Percentiles rank a stretch among this genome's conserved stretches.
Evolutionary conservation across 2,113 vertebrate species (phyloP).

Genomic region (Microtus montanus): DNA sequence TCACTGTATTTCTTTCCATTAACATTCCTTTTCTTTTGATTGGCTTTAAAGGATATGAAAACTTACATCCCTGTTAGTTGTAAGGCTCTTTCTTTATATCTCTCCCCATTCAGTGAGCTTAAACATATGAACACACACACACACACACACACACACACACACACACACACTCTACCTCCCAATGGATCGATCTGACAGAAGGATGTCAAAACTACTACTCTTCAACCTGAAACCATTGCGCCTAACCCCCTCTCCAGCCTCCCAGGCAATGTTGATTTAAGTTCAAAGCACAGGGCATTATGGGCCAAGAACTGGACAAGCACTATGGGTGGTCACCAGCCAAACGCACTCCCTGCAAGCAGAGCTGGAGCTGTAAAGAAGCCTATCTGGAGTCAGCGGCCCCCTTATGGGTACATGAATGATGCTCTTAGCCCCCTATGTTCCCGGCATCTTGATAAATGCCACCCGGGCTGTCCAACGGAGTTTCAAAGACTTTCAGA

Average conservation of each 20-base stretch:
- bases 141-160: not conserved
- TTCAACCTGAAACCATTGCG: not conserved
- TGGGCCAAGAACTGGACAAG: not conserved
- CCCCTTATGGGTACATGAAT: not conserved
- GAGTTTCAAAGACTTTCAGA: not conserved
- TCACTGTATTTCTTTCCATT: not conserved
- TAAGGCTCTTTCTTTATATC: not conserved
- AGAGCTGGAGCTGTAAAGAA: not conserved
- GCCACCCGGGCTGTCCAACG: not conserved
- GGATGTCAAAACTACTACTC: not conserved
- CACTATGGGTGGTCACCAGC: not conserved
- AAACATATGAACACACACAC: not conserved
- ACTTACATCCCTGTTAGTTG: not conserved
- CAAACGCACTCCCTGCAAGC: not conserved
- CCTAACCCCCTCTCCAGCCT: accelerated
- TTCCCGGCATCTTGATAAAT: too few species aligned
- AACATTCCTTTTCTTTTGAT: not conserved
- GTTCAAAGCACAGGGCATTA: not conserved
- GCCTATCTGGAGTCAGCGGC: not conserved
- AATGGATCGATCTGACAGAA: not conserved
- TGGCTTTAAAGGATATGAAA: not conserved
- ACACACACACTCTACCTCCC: not conserved
- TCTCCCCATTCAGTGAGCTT: not conserved
- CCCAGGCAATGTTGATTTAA: not conserved
- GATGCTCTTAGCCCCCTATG: not conserved